Evolutionary conservation across 2,113 vertebrate species (phyloP).

Genomic region (Enhydra lutris): DNA sequence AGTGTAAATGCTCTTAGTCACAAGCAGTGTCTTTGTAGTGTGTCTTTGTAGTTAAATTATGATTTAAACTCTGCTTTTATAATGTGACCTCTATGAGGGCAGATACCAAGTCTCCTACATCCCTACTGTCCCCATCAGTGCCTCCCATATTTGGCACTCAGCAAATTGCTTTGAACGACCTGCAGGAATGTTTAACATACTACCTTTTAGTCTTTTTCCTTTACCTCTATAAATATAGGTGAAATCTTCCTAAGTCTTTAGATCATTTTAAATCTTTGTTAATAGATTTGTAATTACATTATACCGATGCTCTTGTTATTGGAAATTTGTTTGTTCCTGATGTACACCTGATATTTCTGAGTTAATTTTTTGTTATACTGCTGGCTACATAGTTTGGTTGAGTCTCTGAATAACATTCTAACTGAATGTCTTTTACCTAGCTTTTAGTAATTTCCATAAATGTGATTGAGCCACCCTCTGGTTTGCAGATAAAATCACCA

Average conservation of each 20-base stretch:
- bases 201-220: neutral
- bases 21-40: no score
- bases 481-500: neutral
- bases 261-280: slow-evolving; percentile 13
- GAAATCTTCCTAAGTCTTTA: slow-evolving; percentile 1
- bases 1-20: neutral
- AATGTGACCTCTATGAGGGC: neutral
- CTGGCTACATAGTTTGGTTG: neutral
- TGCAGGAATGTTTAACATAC: neutral
- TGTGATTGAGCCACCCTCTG: neutral
- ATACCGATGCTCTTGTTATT: neutral
- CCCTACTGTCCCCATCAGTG: neutral
- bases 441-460: neutral
- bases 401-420: neutral
- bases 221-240: neutral
- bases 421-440: neutral
- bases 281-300: neutral
- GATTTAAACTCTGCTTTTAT: neutral
- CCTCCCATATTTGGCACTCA: neutral
- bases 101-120: neutral
- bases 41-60: neutral
- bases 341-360: neutral
- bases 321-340: neutral
- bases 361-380: neutral
- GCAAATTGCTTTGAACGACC: neutral